These are phyloP conservation scores for Manduca sexta DNA, from an alignment of 1,140 invertebrate genomes.

Conservation along the genomic window DNA sequence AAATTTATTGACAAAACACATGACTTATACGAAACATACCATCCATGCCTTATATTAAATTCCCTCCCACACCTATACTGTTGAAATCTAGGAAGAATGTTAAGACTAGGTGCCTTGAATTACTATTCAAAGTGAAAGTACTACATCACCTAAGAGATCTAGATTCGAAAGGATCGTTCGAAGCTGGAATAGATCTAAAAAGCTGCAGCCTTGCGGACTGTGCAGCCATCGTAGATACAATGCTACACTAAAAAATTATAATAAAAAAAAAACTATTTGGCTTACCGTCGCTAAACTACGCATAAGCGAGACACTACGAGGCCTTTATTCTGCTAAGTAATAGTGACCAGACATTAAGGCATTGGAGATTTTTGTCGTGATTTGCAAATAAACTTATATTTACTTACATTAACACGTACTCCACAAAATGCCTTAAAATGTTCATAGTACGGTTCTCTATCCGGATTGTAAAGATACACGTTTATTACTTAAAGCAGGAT, in stretches of 20 bases:
- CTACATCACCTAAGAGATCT: conserved; percentile 42
- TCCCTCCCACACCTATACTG: conserved; percentile 19
- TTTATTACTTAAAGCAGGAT: no score
- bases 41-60: conserved; percentile 13
- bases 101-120: conserved; percentile 28
- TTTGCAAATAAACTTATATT: not conserved
- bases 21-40: conserved; percentile 15
- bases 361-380: not conserved
- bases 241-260: conserved; percentile 34
- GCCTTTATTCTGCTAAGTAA: conserved; percentile 1
- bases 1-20: not conserved
- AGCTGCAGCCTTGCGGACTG: conserved; percentile 51
- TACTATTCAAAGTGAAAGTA: conserved; percentile 15
- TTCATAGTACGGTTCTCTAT: no score
- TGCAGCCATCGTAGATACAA: conserved; percentile 28
- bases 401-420: no score
- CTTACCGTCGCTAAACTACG: conserved; percentile 24
- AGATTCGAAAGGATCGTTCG: conserved; percentile 15
- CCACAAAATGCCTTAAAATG: no score
- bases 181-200: conserved; percentile 28
- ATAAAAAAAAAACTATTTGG: conserved; percentile 24
- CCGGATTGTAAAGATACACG: no score
- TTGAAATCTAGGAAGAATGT: conserved; percentile 27
- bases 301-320: conserved; percentile 22
- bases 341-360: no score